These are phyloP conservation scores for Polyergus mexicanus DNA, from an alignment of 1,140 invertebrate genomes.

Conservation along the genomic window DNA sequence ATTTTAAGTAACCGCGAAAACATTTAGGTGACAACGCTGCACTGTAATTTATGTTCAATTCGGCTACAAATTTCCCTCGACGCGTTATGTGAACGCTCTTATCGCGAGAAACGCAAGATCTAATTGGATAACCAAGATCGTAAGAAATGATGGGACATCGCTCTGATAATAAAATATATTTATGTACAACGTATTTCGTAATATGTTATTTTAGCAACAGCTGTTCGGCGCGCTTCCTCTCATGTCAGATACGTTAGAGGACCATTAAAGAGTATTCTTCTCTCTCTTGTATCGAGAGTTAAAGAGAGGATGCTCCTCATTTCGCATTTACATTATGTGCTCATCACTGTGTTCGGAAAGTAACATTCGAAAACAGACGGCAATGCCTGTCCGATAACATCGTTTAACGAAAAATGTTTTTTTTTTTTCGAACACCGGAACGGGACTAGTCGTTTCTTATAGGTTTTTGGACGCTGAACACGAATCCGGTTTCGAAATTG, in stretches of 20 bases:
- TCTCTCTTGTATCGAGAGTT: background rate
- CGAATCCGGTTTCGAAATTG: too few relatives aligned
- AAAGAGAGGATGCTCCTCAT: background rate
- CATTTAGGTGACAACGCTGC: background rate
- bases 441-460: too few relatives aligned
- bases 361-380: slow-evolving; percentile 3
- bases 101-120: background rate
- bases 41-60: slow-evolving; percentile 30
- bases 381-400: background rate
- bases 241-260: background rate
- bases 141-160: background rate
- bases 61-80: background rate
- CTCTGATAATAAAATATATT: slow-evolving; percentile 21
- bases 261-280: background rate
- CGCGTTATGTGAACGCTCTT: background rate
- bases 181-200: background rate
- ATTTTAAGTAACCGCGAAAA: slow-evolving; percentile 21
- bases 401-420: too few relatives aligned
- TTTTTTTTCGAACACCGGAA: too few relatives aligned
- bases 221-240: background rate
- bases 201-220: slow-evolving; percentile 21
- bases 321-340: background rate
- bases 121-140: slow-evolving; percentile 26
- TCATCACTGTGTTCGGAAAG: background rate
- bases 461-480: too few relatives aligned